Evolutionary conservation across 2,888 invertebrate species (phyloP), one percentile per base, ranked within the genome.

Genomic region (Caenorhabditis parvicauda): DNA sequence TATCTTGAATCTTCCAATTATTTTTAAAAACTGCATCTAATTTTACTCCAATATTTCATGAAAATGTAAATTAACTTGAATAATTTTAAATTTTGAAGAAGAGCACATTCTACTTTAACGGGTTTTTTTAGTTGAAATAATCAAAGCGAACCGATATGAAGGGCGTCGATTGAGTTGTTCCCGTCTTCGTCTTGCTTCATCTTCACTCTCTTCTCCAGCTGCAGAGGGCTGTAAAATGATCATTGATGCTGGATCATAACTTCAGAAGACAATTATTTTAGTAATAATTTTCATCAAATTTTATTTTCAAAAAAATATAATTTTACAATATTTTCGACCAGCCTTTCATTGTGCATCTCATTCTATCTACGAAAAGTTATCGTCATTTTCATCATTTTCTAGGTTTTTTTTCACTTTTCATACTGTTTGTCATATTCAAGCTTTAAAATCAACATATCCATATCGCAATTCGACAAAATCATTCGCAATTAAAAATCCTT

Each of bases 151-250:
- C 78, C 79, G 59, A 57, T 79, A 79, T 12, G 75, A 75, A 17
- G 79, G 79, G 47, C 79, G 57, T 42, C 79, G 59, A 57, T 79
- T 77, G 45, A 79, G 71, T 47, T 79, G 80, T 59, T 79, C 79
- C 17, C 79, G 54, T 35, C 80, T 67, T 44, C 70, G 63, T 25
- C 78, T 54, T 12, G 79, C 80, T 56, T 79, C 79, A 59, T 79
- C 79, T 39, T 80, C 80, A 54, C 70, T 73, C 43, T 77, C 77
- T 49, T 66, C 72, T 22, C 68, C 70, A 35, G 51, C 56, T 49
- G 59, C 47, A 55, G 64, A 47, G 2, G 67, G 54, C 67, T 67
- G 59, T 35, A 67, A 58, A 37, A 29, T 14, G 27, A 27, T 24
- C 12, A 37, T 32, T 32, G n/a, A 41, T 14, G 32, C 32, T 32